Conservation (phyloP, 2,113 vertebrate species). For the Ahaetulla prasina region DNA sequence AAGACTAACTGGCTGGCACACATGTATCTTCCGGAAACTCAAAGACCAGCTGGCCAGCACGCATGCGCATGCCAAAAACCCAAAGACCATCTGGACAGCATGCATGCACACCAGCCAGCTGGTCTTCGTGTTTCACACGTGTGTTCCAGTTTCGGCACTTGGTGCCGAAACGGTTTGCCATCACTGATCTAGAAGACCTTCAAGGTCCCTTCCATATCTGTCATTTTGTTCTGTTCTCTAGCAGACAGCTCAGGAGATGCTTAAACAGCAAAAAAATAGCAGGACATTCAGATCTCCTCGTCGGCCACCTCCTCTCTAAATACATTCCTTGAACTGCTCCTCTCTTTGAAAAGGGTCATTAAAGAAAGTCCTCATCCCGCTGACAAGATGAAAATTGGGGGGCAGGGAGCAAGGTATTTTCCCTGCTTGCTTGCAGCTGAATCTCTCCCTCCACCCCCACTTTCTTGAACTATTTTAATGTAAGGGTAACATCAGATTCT, state of each 20-base stretch:
- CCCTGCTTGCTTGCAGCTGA: background rate
- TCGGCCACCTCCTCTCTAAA: background rate
- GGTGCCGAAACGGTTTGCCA: no score
- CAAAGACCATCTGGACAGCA: no score
- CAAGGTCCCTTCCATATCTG: background rate
- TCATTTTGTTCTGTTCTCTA: background rate
- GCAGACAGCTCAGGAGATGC: background rate
- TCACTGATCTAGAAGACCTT: no score
- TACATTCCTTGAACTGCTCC: background rate
- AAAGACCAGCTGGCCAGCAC: no score
- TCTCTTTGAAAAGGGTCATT: background rate
- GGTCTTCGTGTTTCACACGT: no score
- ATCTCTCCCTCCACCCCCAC: background rate
- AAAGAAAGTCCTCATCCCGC: background rate
- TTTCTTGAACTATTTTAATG: background rate
- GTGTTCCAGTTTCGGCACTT: no score
- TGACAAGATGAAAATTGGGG: background rate
- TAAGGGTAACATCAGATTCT: background rate
- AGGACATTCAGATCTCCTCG: background rate
- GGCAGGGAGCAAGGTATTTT: background rate
- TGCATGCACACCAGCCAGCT: no score
- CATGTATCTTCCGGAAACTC: no score
- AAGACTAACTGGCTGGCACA: no score
- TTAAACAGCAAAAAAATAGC: background rate
- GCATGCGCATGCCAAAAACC: no score